These are phyloP conservation scores for Diplogasteroides magnus DNA, from an alignment of 1,140 invertebrate genomes.

Conservation along the genomic window DNA sequence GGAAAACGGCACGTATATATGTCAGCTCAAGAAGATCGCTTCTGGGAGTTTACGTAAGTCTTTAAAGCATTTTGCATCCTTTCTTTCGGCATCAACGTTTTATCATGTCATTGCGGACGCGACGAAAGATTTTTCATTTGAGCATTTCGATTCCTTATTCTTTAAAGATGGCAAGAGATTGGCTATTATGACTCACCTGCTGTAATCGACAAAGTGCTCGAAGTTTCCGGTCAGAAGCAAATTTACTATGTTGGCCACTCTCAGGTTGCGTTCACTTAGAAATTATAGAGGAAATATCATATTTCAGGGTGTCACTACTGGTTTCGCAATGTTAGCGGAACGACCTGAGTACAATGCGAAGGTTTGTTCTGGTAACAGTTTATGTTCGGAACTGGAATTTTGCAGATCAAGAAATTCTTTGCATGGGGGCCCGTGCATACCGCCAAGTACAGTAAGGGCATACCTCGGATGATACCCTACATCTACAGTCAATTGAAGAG, in stretches of 20 bases:
- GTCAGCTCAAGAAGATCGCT: neutral
- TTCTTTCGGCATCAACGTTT: neutral
- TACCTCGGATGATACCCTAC: too few relatives aligned
- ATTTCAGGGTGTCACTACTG: neutral
- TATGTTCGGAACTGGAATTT: neutral
- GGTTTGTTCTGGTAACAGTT: neutral
- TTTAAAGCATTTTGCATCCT: neutral
- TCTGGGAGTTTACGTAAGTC: neutral
- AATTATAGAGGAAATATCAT: neutral
- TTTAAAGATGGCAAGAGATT: neutral
- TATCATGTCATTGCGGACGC: neutral
- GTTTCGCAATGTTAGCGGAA: neutral
- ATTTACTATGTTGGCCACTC: neutral
- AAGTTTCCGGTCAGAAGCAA: neutral
- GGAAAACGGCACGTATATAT: neutral
- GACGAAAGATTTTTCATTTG: neutral
- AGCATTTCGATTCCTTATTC: neutral
- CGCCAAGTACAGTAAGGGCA: neutral
- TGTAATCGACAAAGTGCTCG: neutral
- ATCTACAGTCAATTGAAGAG: too few relatives aligned
- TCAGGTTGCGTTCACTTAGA: neutral
- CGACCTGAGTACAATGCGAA: neutral
- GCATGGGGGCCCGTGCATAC: neutral
- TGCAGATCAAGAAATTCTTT: neutral
- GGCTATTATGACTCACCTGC: neutral